Evolutionary conservation across 1,140 invertebrate genomes (phyloP), one percentile per base, ranked within the genome.

Genomic region (Zaprionus ornatus): DNA sequence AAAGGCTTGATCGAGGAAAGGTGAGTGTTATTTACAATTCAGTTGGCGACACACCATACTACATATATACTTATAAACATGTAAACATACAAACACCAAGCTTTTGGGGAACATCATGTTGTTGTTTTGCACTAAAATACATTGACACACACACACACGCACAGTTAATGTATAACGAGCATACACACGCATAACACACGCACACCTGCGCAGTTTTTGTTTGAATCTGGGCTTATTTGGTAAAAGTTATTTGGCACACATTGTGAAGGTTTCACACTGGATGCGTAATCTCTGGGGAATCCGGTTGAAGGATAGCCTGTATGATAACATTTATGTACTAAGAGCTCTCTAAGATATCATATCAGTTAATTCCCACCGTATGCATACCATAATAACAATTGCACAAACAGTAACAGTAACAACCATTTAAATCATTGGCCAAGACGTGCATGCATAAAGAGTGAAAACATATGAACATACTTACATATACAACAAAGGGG

Each of bases 161-260:
- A 29, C 52, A 50, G 19, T n/a, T 55, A 25, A 55, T 23, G 25
- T 25, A n/a, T 29, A 52, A 57, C 17, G 19, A 21, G 40, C 54
- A 4, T 48, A 55, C 17, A 48, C 21, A 50, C 65, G 23, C 67
- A 35, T 13, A 37, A 60, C 32, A 23, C 27, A 57, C 10, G 25
- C 17, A 80, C 55, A 50, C 52, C 45, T 50, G 63, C 54, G 40
- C 67, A 64, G 42, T 50, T 62, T 45, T 55, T 63, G 52, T 52
- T 57, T 77, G 27, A 71, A 64, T 63, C 75, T 73, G 59, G 40
- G 35, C 67, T 79, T 79, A 35, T 77, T 77, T 63, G 57, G 61
- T 66, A 63, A 66, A 67, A 73, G 17, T 60, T 29, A 79, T 67
- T 74, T 74, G 66, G 64, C 59, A 73, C 59, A 73, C 71, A 63